phyloP scores from a whole-genome alignment of 1,140 invertebrate genomes.

The Metopolophium dirhodum region DNA sequence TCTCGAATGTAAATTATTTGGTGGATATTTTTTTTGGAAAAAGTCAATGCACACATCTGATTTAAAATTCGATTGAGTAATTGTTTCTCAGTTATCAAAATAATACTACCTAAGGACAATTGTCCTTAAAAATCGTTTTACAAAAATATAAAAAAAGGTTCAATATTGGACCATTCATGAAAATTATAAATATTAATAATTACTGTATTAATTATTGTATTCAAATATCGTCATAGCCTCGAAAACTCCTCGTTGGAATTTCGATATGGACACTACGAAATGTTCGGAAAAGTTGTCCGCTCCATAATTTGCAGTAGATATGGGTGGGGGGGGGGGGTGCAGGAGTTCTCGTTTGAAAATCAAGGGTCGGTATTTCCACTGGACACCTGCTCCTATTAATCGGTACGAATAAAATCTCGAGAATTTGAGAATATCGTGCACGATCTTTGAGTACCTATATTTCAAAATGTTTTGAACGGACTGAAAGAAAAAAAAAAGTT shows the following conservation, averaged over 20 bases:
- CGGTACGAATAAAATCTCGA: too few relatives aligned
- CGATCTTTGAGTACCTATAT: too few relatives aligned
- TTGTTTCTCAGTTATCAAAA: background rate
- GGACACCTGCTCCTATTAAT: too few relatives aligned
- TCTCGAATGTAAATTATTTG: background rate
- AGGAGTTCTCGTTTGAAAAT: background rate
- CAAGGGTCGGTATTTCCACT: background rate
- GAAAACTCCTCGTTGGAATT: too few relatives aligned
- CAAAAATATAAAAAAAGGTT: background rate
- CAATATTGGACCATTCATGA: background rate
- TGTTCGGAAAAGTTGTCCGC: too few relatives aligned
- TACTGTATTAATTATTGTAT: too few relatives aligned
- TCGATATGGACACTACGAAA: too few relatives aligned
- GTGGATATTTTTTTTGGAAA: background rate
- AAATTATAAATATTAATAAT: background rate
- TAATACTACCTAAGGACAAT: background rate
- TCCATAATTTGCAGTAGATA: background rate
- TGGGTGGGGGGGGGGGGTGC: too few relatives aligned
- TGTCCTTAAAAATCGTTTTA: background rate
- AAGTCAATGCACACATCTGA: background rate
- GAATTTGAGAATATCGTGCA: too few relatives aligned
- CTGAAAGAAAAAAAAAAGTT: background rate
- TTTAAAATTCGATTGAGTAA: background rate
- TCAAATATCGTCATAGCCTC: too few relatives aligned
- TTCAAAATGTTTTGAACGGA: too few relatives aligned